Base-by-base conservation (phyloP, 1,140 invertebrate genomes). In the Drosophila kanapiae region DNA sequence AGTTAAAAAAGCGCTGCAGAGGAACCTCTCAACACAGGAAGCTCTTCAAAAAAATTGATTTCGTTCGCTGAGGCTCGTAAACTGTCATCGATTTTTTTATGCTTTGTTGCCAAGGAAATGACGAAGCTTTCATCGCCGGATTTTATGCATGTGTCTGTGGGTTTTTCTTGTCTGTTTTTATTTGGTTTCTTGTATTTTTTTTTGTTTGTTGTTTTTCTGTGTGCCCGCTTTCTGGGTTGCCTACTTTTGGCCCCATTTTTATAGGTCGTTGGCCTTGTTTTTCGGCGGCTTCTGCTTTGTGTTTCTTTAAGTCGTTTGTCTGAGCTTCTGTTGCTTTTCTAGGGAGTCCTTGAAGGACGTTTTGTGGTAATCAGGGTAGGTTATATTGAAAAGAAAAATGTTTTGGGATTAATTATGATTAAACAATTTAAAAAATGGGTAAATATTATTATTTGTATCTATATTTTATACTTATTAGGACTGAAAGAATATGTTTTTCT, bases 21-120 rank as follows among this genome's bases (percentile, higher is more conserved):
- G 53, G 42, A 9, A 47, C 37, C 70, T 72, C 60, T 71, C 67
- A 60, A 72, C 58, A 72, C 58, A 71, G 67, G 53, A 78, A 79
- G 74, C 40, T 45, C 27, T 13, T 35, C 6, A 78, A 82, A 85
- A 88, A 90, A 88, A 84, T 75, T 90, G 70, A 90, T 84, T 87
- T 90, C 48, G 33, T 37, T 37, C 13, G n/a, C 6, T 14, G 29
- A 60, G 64, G 70, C 56, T 82, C 81, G 90, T 82, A 79, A 82
- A 71, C 71, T 90, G 85, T 90, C 85, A 90, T 80, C 84, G 69
- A 69, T 72, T 74, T 72, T 60, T 72, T 56, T 51, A 27, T 54
- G 11, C 27, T 54, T 37, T 62, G 27, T 69, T 64, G 45, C 47
- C 29, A 38, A n/a, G 63, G 47, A 72, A 53, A 61, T 74, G 48